These are phyloP conservation scores for Andrena praecox DNA, from an alignment of 2,888 invertebrate species.

Conservation along the genomic window DNA sequence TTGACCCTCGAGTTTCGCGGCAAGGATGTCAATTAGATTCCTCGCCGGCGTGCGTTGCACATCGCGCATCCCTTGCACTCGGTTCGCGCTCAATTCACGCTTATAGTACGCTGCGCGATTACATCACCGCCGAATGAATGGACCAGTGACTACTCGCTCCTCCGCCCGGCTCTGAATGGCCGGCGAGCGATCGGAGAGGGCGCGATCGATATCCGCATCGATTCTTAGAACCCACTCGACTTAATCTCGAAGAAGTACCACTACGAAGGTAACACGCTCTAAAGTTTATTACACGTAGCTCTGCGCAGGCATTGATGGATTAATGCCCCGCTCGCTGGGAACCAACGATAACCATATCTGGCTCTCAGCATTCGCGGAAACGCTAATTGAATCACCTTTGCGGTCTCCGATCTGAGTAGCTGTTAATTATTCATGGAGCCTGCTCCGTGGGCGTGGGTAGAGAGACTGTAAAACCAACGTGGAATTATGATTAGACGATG, in stretches of 20 bases:
- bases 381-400: conserved; percentile 5
- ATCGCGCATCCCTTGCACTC: conserved; percentile 38
- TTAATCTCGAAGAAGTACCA: background rate
- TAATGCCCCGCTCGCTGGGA: background rate
- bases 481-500: background rate
- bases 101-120: conserved; percentile 61
- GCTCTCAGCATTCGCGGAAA: conserved; percentile 9
- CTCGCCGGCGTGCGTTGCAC: conserved; percentile 30
- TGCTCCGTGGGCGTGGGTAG: conserved; percentile 4
- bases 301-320: background rate
- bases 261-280: too few relatives aligned
- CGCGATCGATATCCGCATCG: conserved; percentile 10
- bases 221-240: conserved; percentile 4
- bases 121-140: conserved; percentile 69
- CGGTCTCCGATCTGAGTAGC: background rate
- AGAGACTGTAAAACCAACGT: background rate
- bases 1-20: conserved; percentile 48
- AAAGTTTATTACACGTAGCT: background rate
- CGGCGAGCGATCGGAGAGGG: conserved; percentile 6
- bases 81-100: conserved; percentile 55
- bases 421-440: conserved; percentile 24
- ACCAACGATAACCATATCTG: conserved; percentile 1
- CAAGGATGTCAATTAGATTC: conserved; percentile 59
- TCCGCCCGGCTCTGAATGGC: conserved; percentile 22
- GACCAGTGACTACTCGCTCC: conserved; percentile 53